Conservation (phyloP, 2,113 vertebrate species). For the Lagopus muta region DNA sequence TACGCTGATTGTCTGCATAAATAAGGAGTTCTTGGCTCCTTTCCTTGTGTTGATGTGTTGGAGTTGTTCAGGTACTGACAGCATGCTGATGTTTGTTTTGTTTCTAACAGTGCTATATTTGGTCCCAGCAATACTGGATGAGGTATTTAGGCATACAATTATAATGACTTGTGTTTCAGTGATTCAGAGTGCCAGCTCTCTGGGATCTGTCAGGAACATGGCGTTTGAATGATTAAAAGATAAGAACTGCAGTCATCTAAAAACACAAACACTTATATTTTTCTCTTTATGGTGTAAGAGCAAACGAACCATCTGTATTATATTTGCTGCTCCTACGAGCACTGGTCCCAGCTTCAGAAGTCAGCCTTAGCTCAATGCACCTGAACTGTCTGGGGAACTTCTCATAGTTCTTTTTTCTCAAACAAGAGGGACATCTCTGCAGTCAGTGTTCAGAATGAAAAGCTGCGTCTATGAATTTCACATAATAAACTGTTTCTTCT, state of each 20-base stretch:
- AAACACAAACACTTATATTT: neutral
- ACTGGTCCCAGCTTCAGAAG: neutral
- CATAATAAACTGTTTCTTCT: neutral
- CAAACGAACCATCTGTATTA: neutral
- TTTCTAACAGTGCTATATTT: neutral
- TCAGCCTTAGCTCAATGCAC: neutral
- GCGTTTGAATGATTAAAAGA: neutral
- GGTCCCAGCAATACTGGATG: neutral
- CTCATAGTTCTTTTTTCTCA: neutral
- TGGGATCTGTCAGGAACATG: neutral
- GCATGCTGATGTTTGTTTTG: neutral
- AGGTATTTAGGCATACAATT: neutral
- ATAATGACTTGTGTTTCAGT: fast-evolving
- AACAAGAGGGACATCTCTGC: neutral
- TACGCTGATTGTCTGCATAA: neutral
- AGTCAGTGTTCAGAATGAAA: neutral
- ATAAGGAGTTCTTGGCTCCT: neutral
- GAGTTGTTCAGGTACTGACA: neutral
- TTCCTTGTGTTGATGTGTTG: neutral
- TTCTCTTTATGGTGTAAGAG: neutral
- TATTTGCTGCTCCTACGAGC: neutral
- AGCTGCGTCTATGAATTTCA: neutral
- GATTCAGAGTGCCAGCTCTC: neutral
- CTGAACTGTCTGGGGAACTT: neutral
- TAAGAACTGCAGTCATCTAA: neutral